Base-by-base conservation (phyloP, 1,140 invertebrate genomes). In the Nasonia giraulti region DNA sequence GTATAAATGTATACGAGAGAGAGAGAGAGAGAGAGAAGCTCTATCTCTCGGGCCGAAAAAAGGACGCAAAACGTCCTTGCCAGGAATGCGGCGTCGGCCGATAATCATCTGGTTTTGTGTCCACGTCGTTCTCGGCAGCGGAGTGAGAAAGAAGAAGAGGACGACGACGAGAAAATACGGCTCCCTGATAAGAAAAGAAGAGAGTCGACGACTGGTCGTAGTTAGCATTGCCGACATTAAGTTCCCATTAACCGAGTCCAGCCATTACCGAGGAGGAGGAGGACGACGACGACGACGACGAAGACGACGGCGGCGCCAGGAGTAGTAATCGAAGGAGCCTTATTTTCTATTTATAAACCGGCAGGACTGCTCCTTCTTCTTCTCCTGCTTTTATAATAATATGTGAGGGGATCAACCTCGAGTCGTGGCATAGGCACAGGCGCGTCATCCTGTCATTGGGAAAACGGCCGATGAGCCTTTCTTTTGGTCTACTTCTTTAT, bases 201-300 rank as follows among this genome's bases (percentile, higher is more conserved):
- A 83, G 83, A 84, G 69, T 76, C 31, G 79, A 77, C 47, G 68
- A 47, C 47, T 82, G 23, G 69, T 77, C 47, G 87, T 88, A 87
- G 85, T 87, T 88, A 89, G 85, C 82, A 89, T 82, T 75, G 83
- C 87, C 85, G 87, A 87, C 88, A 89, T 91, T 90, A 90, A 90
- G 87, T 90, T 90, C 88, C 87, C 89, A 91, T 91, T 90, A 91
- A 90, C 86, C 87, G 86, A 86, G 87, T 79, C 86, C 85, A 86
- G 87, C 85, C 87, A 89, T 90, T 89, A 89, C 85, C 66, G 80
- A 47, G 50, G 40, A 10, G 31, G 31, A 76, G 89, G n/a, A n/a
- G n/a, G n/a, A 87, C 50, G 79, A 50, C 74, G 40, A 12, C 44
- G 31, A 87, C 66, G 80, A 55, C 75, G 31, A 8, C 47, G 14